Base-by-base conservation (phyloP, 2,113 vertebrate species). In the Varanus komodoensis region DNA sequence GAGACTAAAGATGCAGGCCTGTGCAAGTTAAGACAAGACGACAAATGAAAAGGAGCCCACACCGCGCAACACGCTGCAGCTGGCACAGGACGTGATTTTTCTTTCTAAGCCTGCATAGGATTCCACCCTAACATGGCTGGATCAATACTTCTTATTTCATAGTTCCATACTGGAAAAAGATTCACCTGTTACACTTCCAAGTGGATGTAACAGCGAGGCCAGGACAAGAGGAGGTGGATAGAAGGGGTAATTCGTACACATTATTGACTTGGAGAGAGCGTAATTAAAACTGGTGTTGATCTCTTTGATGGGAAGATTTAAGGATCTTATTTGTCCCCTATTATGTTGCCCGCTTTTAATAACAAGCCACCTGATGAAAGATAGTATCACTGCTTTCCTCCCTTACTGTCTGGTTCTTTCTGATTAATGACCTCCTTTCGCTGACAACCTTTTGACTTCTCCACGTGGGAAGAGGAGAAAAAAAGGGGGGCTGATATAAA, bases 361-460 rank as follows among this genome's bases (percentile, higher is more conserved):
- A 90, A 86, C 48, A 54, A 52, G 69, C 67, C 9, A n/a, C 9
- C 25, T 9, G 68, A 78, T 86, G 84, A 84, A 90, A 78, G 79
- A 86, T 86, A 9, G 34, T 8, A 19, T 3, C 0, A 29, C 7
- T 1, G 1, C 4, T 52, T 34, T 17, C 84, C n/a, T 61, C 75
- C 84, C 75, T 21, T 69, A 3, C 14, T 17, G 82, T 81, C 75
- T 86, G 44, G 7, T 3, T 38, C 50, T 57, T 48, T 79, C 44
- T 74, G 84, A 86, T 81, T 27, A 73, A 90, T 90, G 74, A 48
- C 9, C 17, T n/a, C 50, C 50, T 92, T 86, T 89, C 82, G 88
- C 92, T 89, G 83, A 54, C 29, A 78, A 14, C n/a, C 90, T 34
- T 89, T 89, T 34, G 44, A 88, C 88, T 91, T 83, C 11, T 34